These are phyloP conservation scores for Bubalus kerabau DNA, from an alignment of 2,113 vertebrate species.

Conservation along the genomic window DNA sequence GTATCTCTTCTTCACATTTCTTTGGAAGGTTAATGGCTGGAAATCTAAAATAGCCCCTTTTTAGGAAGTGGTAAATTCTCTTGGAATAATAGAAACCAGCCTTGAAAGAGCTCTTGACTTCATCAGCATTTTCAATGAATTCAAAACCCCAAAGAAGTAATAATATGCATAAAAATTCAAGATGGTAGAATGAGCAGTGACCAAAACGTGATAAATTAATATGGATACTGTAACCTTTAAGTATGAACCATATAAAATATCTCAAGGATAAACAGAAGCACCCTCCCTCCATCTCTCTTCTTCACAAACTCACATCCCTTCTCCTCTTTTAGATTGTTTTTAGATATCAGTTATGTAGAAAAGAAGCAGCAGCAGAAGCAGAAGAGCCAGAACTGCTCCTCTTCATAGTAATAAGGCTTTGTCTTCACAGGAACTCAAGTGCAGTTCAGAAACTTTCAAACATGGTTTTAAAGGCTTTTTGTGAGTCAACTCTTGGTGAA, in stretches of 20 bases:
- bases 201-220: background rate
- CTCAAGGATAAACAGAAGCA: background rate
- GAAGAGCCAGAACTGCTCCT: background rate
- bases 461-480: conserved; percentile 49
- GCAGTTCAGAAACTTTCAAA: conserved; percentile 68
- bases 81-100: conserved; percentile 37
- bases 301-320: background rate
- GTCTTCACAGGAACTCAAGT: conserved; percentile 37
- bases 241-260: background rate
- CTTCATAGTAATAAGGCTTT: conserved; percentile 27
- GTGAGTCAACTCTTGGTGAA: conserved; percentile 66
- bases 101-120: conserved; percentile 1
- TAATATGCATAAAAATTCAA: conserved; percentile 19
- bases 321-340: background rate
- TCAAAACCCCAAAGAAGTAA: background rate
- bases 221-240: background rate
- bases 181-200: conserved; percentile 14
- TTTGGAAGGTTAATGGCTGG: conserved; percentile 32
- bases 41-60: conserved; percentile 31
- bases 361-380: background rate
- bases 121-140: conserved; percentile 20
- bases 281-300: background rate
- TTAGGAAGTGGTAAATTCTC: conserved; percentile 36
- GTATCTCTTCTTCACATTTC: conserved; percentile 38
- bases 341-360: background rate